These are phyloP conservation scores for Parascotia fuliginaria DNA, from an alignment of 2,888 invertebrate genomes.

Conservation along the genomic window DNA sequence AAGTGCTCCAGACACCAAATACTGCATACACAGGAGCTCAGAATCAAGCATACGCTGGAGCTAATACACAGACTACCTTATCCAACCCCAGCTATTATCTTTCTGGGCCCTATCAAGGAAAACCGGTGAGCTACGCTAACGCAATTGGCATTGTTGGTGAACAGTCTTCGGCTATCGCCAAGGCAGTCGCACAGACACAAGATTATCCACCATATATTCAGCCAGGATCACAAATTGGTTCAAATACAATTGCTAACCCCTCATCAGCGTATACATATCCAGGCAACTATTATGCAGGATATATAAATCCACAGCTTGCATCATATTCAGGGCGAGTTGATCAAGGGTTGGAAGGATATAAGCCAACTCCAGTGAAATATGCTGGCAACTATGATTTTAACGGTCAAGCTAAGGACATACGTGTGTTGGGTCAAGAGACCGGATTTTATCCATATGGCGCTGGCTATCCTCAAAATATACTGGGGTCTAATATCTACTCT, in stretches of 20 bases:
- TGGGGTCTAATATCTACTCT: conserved; percentile 34
- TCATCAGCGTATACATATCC: conserved; percentile 15
- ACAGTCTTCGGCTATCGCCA: conserved; percentile 4
- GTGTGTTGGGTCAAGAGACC: background rate
- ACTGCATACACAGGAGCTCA: conserved; percentile 1
- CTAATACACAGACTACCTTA: background rate
- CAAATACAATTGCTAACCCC: conserved; percentile 8
- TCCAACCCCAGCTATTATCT: background rate
- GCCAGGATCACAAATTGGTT: background rate
- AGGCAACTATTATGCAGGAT: conserved; percentile 14
- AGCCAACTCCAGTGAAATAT: conserved; percentile 9
- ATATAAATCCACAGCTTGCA: conserved; percentile 16
- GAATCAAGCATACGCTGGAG: background rate
- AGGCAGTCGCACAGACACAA: conserved; percentile 13
- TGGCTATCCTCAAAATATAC: conserved; percentile 20
- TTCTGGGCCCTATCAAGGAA: conserved; percentile 3
- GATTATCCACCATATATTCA: conserved; percentile 2
- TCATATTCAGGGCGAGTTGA: no score
- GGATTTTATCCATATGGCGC: conserved; percentile 1
- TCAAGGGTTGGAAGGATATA: conserved; percentile 1
- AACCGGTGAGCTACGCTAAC: background rate
- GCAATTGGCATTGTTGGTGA: conserved; percentile 1
- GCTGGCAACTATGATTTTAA: conserved; percentile 17
- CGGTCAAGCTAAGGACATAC: conserved; percentile 14
- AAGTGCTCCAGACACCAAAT: background rate